Percentiles rank a stretch among this genome's conserved stretches.
These are phyloP conservation scores for Anoplolepis gracilipes DNA, from an alignment of 1,140 invertebrate genomes.

Conservation along the genomic window DNA sequence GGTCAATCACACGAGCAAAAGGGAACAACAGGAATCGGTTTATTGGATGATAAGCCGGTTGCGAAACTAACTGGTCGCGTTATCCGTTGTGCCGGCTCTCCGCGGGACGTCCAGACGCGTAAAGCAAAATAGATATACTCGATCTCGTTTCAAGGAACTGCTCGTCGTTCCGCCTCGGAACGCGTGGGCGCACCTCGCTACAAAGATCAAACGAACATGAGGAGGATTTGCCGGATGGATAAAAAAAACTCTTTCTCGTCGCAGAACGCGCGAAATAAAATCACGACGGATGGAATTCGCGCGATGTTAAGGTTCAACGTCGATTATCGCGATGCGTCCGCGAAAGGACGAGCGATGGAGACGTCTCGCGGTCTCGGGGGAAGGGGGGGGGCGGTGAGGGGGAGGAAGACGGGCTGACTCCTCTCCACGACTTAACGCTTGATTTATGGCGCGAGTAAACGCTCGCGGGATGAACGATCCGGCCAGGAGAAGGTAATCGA, in stretches of 20 bases:
- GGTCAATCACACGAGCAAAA: conserved; percentile 22
- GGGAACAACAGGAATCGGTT: conserved; percentile 25
- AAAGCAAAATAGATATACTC: conserved; percentile 11
- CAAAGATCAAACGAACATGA: not conserved
- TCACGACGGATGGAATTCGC: conserved; percentile 19
- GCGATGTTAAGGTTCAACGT: conserved; percentile 34
- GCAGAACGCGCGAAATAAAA: conserved; percentile 30
- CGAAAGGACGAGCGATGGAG: conserved; percentile 62
- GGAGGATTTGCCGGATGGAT: conserved; percentile 2
- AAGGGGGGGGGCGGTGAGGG: too few species aligned
- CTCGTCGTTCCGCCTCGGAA: conserved; percentile 17
- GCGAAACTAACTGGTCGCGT: conserved; percentile 21
- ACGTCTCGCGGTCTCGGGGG: conserved; percentile 72
- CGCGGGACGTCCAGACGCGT: conserved; percentile 22
- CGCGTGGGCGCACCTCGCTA: conserved; percentile 16
- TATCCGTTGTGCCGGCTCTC: not conserved
- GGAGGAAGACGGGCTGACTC: too few species aligned
- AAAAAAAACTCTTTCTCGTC: not conserved
- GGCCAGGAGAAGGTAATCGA: conserved; percentile 61
- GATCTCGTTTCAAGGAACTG: conserved; percentile 19
- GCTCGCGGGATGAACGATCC: conserved; percentile 52
- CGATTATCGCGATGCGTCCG: conserved; percentile 22
- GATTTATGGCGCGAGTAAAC: conserved; percentile 66
- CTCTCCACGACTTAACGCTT: conserved; percentile 63
- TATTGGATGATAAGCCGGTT: conserved; percentile 7